Conservation (phyloP, 2,113 vertebrate genomes). For the Sprattus sprattus region DNA sequence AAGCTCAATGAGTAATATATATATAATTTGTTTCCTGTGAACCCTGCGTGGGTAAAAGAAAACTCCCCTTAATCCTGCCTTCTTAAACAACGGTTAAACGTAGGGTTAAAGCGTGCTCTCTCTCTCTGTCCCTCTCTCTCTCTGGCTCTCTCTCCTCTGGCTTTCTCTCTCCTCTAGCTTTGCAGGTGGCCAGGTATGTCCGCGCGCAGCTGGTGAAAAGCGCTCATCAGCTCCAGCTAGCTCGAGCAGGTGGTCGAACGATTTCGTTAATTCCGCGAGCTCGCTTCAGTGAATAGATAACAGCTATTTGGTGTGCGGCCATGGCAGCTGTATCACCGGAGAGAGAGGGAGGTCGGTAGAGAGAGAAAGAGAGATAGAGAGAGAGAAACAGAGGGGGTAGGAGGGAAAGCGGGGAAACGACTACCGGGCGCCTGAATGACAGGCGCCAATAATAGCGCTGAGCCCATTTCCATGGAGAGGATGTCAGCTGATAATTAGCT, state of each 20-base stretch:
- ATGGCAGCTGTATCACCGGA: background rate
- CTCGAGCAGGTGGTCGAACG: slow-evolving; percentile 27
- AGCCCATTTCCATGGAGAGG: slow-evolving; percentile 27
- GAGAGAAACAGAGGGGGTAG: background rate
- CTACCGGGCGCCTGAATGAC: slow-evolving; percentile 1
- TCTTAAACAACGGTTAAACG: too few relatives aligned
- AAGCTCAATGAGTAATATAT: too few relatives aligned
- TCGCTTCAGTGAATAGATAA: slow-evolving; percentile 9
- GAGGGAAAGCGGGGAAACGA: background rate
- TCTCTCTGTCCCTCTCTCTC: too few relatives aligned
- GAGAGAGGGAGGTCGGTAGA: background rate
- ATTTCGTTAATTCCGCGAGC: slow-evolving; percentile 1
- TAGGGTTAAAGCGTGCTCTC: too few relatives aligned
- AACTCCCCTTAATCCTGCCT: too few relatives aligned
- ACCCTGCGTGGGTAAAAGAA: too few relatives aligned
- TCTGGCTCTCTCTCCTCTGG: too few relatives aligned
- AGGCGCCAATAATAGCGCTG: slow-evolving; percentile 22
- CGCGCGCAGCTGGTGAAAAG: slow-evolving; percentile 24
- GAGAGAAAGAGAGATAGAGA: background rate
- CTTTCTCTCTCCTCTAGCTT: background rate
- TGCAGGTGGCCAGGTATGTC: slow-evolving; percentile 38
- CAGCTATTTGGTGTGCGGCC: background rate
- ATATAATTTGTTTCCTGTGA: too few relatives aligned
- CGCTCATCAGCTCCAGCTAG: slow-evolving; percentile 26
- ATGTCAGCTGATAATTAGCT: slow-evolving; percentile 39